phyloP scores from a whole-genome alignment of 2,113 vertebrate genomes.

The Anthoscopus minutus region DNA sequence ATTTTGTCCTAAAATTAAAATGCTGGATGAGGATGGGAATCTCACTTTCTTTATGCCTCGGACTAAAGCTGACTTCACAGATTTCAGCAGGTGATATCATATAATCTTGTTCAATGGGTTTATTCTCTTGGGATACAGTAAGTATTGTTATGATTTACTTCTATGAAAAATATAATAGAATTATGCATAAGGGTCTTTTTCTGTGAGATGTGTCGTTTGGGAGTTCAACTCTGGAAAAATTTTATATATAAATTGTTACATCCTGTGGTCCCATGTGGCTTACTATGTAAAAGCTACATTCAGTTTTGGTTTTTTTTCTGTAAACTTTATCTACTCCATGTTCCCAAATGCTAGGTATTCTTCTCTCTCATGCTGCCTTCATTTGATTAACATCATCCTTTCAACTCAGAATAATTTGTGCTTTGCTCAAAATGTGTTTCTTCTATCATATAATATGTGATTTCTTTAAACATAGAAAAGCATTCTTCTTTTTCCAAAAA shows the following conservation, averaged over 20 bases:
- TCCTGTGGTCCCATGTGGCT: not conserved
- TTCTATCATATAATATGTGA: not conserved
- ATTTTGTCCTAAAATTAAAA: not conserved
- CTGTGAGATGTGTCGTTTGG: not conserved
- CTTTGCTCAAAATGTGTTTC: not conserved
- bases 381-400: not conserved
- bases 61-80: not conserved
- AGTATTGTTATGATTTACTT: not conserved
- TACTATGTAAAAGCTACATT: not conserved
- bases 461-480: not conserved
- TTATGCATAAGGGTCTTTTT: not conserved
- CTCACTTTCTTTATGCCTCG: not conserved
- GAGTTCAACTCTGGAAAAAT: not conserved
- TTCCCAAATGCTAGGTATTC: not conserved
- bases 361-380: not conserved
- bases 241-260: not conserved
- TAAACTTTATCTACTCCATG: not conserved
- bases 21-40: not conserved
- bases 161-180: not conserved
- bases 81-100: not conserved
- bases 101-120: not conserved
- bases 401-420: not conserved
- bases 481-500: not conserved
- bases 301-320: not conserved
- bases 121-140: not conserved